Conservation (phyloP, 2,888 invertebrate genomes). For the Synergus umbraculus region DNA sequence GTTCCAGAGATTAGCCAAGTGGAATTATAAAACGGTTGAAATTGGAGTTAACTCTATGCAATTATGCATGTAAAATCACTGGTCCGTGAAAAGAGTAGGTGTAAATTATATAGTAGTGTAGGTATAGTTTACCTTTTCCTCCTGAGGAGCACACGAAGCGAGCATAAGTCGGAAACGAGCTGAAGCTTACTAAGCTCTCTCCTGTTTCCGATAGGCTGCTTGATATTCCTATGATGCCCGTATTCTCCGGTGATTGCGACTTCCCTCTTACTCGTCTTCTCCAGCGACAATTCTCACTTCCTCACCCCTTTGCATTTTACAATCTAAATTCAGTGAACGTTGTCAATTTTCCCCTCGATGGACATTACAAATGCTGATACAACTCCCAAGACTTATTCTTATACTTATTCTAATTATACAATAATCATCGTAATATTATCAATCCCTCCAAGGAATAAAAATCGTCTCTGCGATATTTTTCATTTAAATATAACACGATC, state of each 20-base stretch:
- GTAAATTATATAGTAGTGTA: not conserved
- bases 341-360: not conserved
- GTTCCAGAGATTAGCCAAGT: not conserved
- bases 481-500: not conserved
- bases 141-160: not conserved
- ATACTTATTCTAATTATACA: not conserved
- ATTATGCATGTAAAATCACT: not conserved
- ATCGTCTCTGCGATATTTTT: not conserved
- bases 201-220: not conserved
- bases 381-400: not conserved
- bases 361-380: not conserved
- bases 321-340: not conserved
- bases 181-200: not conserved
- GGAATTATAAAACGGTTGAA: not conserved
- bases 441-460: not conserved
- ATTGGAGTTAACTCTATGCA: not conserved
- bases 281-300: not conserved
- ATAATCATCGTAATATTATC: not conserved
- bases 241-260: not conserved
- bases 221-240: not conserved
- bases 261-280: conserved; percentile 3
- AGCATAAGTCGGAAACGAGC: no score
- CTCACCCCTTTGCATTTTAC: not conserved
- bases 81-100: not conserved
- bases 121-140: not conserved